Evolutionary conservation across 53 echinoderm and acorn worm species (phyloP), one percentile per base, ranked within the genome.

Genomic region (Holothuria leucospilota): DNA sequence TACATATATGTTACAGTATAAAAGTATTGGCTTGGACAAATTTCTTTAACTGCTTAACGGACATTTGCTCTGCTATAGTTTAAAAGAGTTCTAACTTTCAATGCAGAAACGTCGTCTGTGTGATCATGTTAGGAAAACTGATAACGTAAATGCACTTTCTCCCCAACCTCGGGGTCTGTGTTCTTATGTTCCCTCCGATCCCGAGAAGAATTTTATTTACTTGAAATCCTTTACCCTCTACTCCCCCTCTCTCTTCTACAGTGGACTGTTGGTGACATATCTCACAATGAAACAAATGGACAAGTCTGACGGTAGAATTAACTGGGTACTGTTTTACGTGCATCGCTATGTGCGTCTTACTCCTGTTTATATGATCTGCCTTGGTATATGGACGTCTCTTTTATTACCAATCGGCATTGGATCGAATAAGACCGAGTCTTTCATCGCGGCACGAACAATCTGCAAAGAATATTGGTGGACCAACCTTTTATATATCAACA

Each of bases 301-400:
- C 21, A 89, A 93, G 29, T 73, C 89, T 13, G 70, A 78, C 10
- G 91, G 93, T 15, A 84, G 71, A 69, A 70, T 91, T 60, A 93
- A 91, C 23, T 96, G 96, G 96, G 56, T 74, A 9, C 60, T 96
- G 51, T 96, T 94, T 82, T 91, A 90, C 25, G 92, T 96, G 72
- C 96, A 96, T 89, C 96, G 96, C 16, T 96, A 91, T 77, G 90
- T 92, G 88, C 89, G 96, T 2, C 86, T 96, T 10, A 96, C 96
- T 13, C 96, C 96, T 10, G 85, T 85, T 8, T 93, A 94, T 49
- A 90, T 96, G 86, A 41, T 94, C 21, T 66, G 80, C 28, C 15
- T 96, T 59, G 89, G 87, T 2, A 87, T 96, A 5, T 94, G 91
- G 91, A 56, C 88, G 7, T 88, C 91, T 20, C 56, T 96, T 12